Evolutionary conservation across 64 coral and sea anemone genomes (phyloP).

Genomic region (Montipora efflorescens): DNA sequence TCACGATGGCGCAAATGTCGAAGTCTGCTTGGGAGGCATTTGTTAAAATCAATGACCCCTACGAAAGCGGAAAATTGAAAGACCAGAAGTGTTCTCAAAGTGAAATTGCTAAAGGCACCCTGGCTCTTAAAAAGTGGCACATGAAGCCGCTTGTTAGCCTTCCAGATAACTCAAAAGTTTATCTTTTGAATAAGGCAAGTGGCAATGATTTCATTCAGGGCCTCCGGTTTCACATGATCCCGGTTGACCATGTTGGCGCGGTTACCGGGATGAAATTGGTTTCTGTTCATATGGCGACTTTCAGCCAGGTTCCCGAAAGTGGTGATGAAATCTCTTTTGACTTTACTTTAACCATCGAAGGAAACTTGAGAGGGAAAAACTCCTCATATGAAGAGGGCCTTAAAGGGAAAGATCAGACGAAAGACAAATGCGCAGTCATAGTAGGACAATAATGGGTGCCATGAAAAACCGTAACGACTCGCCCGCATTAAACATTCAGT

Average conservation of each 20-base stretch:
- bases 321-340: too few species aligned
- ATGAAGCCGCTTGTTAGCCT: constrained; percentile 4
- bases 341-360: too few species aligned
- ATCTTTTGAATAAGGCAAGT: not conserved
- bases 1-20: not conserved
- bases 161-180: not conserved
- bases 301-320: too few species aligned
- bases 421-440: too few species aligned
- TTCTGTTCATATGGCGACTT: too few species aligned
- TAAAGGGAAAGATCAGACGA: too few species aligned
- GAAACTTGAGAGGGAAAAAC: too few species aligned
- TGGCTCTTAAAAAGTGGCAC: not conserved
- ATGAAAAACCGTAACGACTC: too few species aligned
- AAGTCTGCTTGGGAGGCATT: not conserved
- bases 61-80: not conserved
- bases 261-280: too few species aligned
- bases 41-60: not conserved
- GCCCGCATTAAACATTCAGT: too few species aligned
- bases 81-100: constrained; percentile 4
- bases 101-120: not conserved
- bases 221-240: not conserved
- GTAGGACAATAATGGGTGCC: too few species aligned
- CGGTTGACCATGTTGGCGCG: not conserved
- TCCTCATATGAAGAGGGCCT: too few species aligned
- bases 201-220: not conserved